These are phyloP conservation scores for Seira ritae DNA, from an alignment of 2,888 invertebrate species.

Conservation along the genomic window DNA sequence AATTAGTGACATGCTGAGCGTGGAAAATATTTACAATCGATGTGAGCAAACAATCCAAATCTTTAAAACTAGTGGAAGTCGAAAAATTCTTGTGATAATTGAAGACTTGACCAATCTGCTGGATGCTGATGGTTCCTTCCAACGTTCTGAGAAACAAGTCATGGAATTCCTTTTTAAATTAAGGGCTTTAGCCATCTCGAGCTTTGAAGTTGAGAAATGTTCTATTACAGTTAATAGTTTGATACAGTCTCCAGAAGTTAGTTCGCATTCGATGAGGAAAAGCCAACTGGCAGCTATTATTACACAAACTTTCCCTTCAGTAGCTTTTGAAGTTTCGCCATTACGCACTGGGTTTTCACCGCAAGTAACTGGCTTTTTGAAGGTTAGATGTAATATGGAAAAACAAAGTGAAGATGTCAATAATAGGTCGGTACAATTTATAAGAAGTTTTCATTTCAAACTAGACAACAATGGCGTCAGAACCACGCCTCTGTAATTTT, in stretches of 20 bases:
- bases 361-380: conserved; percentile 46
- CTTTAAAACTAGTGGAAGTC: conserved; percentile 1
- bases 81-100: conserved; percentile 35
- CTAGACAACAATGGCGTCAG: conserved; percentile 37
- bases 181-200: conserved; percentile 26
- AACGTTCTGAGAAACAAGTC: conserved; percentile 12
- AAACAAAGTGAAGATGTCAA: neutral
- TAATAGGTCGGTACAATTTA: conserved; percentile 8
- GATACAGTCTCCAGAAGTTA: conserved; percentile 25
- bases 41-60: conserved; percentile 23
- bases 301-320: conserved; percentile 7
- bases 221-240: conserved; percentile 25
- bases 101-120: conserved; percentile 45
- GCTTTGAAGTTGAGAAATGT: conserved; percentile 12
- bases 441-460: conserved; percentile 45
- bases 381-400: conserved; percentile 18
- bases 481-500: conserved; percentile 31
- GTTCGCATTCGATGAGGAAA: conserved; percentile 21
- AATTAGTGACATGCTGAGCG: neutral
- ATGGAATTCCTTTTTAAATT: conserved; percentile 26
- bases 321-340: conserved; percentile 37
- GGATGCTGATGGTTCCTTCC: neutral
- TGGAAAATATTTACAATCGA: conserved; percentile 18
- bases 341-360: conserved; percentile 41
- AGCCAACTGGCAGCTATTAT: conserved; percentile 27